Conservation (phyloP, 1,140 invertebrate species). For the Micrasema longulum region DNA sequence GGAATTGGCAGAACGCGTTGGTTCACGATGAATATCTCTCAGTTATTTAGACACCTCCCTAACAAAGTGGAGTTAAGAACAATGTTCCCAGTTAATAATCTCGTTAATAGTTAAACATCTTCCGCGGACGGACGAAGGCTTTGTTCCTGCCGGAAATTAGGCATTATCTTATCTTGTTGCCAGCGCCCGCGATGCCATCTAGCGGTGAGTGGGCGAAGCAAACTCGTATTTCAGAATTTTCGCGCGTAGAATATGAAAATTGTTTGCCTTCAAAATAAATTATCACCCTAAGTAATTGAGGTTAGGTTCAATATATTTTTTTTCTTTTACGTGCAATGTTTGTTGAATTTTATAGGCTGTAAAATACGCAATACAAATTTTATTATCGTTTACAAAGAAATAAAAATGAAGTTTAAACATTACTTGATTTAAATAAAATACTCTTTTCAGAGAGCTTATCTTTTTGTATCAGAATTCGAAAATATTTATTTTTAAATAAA, state of each 20-base stretch:
- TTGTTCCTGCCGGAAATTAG: slow-evolving; percentile 45
- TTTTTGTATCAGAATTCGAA: no score
- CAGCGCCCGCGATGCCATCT: slow-evolving; percentile 26
- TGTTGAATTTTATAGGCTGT: no score
- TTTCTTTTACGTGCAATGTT: neutral
- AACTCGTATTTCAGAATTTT: slow-evolving; percentile 6
- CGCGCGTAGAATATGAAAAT: neutral
- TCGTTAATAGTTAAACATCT: slow-evolving; percentile 44
- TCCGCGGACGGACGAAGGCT: slow-evolving; percentile 15
- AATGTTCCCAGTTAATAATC: slow-evolving; percentile 35
- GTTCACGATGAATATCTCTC: slow-evolving; percentile 13
- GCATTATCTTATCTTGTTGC: slow-evolving; percentile 33
- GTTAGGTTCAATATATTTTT: neutral
- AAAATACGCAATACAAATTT: no score
- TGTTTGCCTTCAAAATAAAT: neutral
- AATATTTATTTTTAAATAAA: no score
- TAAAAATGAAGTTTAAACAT: no score
- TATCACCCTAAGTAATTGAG: neutral
- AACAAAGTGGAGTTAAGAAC: slow-evolving; percentile 30
- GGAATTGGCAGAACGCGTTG: neutral
- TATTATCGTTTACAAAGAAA: no score
- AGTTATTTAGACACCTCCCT: slow-evolving; percentile 19
- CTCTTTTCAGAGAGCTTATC: no score
- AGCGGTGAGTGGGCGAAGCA: slow-evolving; percentile 11
- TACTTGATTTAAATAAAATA: no score